Base-by-base conservation (phyloP, 2,888 invertebrate species). In the Latheticus oryzae region DNA sequence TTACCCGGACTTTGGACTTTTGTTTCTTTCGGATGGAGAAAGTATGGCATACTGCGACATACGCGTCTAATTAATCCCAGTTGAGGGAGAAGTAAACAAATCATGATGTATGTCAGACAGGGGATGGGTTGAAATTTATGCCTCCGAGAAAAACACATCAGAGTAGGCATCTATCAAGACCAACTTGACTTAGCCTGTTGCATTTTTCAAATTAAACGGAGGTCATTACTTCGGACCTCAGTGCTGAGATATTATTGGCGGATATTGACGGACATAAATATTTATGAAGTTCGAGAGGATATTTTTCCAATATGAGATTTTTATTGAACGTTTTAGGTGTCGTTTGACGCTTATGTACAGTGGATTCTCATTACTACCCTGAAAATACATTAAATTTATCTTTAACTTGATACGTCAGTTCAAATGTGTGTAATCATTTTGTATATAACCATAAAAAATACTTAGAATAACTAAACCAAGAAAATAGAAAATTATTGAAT, bases 1-100 rank as follows among this genome's bases (percentile, higher is more conserved):
- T 65, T 65, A 62, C 58, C 61, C 62, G 63, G n/a, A n/a, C n/a
- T 38, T 38, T 23, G 43, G 26, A 45, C 64, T 63, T 64, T 67
- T 69, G 64, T 67, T 67, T 64, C 60, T 58, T 62, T 62, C 35
- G 35, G 2, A 8, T 4, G 15, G 38, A n/a, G n/a, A n/a, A n/a
- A 7, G 5, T 7, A 7, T 5, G 21, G 21, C 21, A 21, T 7
- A 7, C 21, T 21, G 28, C 28, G 17, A 17, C 15, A n/a, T 19
- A 8, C 5, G 19, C 15, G 21, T 17, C 15, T 37, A 37, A 37
- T 37, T 37, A 37, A 17, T 17, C 37, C n/a, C 2, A 2, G 33
- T 11, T 28, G 26, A 7, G 26, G 26, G 26, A 9, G 13, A 5
- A 7, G 33, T 35, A 35, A 17, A 17, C 38, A 23, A 38, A 38